These are phyloP conservation scores for Brachionus calyciflorus DNA, from an alignment of 1,140 invertebrate genomes.

Conservation along the genomic window DNA sequence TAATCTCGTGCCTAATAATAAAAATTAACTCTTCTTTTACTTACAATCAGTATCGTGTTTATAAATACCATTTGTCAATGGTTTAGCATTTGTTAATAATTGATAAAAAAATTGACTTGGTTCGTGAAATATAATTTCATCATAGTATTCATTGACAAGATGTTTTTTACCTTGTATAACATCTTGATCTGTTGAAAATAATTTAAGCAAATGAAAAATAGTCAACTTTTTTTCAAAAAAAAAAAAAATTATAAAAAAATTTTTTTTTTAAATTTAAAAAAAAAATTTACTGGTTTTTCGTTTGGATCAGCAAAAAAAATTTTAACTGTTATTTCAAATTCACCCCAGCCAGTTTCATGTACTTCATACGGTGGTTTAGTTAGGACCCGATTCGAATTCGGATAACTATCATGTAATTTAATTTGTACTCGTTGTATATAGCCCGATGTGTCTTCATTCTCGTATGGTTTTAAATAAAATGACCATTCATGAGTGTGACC, in stretches of 20 bases:
- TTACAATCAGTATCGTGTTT: constrained; percentile 33
- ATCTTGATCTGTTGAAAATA: constrained; percentile 36
- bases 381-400: constrained; percentile 84
- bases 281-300: constrained; percentile 11
- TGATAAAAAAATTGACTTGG: constrained; percentile 26
- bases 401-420: constrained; percentile 94
- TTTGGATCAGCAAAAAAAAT: constrained; percentile 88
- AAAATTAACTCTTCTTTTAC: no score
- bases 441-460: constrained; percentile 78
- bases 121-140: constrained; percentile 44
- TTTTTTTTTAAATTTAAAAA: neutral
- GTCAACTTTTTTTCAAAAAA: no score
- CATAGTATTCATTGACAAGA: constrained; percentile 40
- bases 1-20: no score
- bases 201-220: constrained; percentile 45
- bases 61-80: neutral
- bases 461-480: constrained; percentile 90
- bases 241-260: no score
- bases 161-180: constrained; percentile 10
- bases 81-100: constrained; percentile 4
- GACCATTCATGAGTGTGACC: constrained; percentile 99
- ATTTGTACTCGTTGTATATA: constrained; percentile 97
- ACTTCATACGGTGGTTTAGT: constrained; percentile 94
- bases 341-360: constrained; percentile 98
- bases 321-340: constrained; percentile 98